phyloP scores from a whole-genome alignment of 2,113 vertebrate species.

The Emydocephalus ijimae region DNA sequence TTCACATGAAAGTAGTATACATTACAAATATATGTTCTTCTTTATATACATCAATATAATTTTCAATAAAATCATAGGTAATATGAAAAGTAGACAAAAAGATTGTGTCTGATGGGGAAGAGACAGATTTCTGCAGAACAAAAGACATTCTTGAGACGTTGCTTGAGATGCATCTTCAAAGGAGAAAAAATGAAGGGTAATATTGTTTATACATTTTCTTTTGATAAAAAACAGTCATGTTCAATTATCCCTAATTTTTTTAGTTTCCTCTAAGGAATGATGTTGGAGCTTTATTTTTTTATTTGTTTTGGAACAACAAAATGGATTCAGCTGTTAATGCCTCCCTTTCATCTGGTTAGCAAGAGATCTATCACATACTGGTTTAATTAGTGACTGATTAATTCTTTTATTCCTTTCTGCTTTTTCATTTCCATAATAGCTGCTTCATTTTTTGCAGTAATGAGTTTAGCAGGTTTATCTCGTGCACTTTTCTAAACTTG shows the following conservation, averaged over 20 bases:
- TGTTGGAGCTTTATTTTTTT: background rate
- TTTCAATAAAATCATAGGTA: conserved; percentile 4
- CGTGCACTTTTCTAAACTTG: background rate
- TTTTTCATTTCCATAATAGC: background rate
- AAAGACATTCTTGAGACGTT: background rate
- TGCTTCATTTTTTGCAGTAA: background rate
- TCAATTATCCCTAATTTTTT: background rate
- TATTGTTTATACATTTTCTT: background rate
- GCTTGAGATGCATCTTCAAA: background rate
- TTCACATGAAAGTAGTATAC: conserved; percentile 33
- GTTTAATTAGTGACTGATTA: background rate
- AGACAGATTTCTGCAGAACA: background rate
- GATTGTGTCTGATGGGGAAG: background rate
- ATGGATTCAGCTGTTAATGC: background rate
- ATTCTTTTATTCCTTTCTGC: background rate
- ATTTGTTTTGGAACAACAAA: background rate
- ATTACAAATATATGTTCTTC: conserved; percentile 36
- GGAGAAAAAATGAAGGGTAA: background rate
- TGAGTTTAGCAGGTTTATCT: background rate
- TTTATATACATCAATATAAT: conserved; percentile 28
- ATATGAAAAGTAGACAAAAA: background rate
- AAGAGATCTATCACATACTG: background rate
- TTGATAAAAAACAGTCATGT: background rate
- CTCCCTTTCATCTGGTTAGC: background rate
- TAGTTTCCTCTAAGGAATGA: background rate